These are phyloP conservation scores for Nebria ingens DNA, from an alignment of 1,140 invertebrate genomes.

Conservation along the genomic window DNA sequence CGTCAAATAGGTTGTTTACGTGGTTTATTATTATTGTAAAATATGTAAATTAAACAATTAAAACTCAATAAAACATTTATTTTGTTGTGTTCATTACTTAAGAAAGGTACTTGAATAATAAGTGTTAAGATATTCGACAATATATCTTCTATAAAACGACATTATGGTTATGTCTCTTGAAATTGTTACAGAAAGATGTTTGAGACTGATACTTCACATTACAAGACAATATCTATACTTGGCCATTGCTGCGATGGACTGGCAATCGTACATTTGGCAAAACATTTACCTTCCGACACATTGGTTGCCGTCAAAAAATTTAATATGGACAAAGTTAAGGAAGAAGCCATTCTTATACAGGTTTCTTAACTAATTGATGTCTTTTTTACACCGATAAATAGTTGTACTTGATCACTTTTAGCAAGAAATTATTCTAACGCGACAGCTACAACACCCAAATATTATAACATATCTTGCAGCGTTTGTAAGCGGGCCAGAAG, in stretches of 20 bases:
- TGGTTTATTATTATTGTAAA: background rate
- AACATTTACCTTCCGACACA: slow-evolving; percentile 52
- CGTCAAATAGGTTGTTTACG: background rate
- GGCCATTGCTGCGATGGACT: slow-evolving; percentile 57
- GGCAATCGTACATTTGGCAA: slow-evolving; percentile 55
- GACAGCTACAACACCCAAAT: slow-evolving; percentile 69
- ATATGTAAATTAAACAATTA: background rate
- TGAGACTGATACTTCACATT: slow-evolving; percentile 31
- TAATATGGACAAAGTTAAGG: slow-evolving; percentile 58
- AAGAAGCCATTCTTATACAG: slow-evolving; percentile 55
- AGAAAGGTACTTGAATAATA: no score
- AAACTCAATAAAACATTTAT: no score
- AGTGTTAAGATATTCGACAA: no score
- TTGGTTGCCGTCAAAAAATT: slow-evolving; percentile 66
- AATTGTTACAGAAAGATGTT: slow-evolving; percentile 13
- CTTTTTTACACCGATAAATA: slow-evolving; percentile 11
- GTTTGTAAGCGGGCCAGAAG: slow-evolving; percentile 60
- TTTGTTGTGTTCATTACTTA: no score
- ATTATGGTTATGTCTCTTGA: slow-evolving; percentile 2
- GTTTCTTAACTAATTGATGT: slow-evolving; percentile 28
- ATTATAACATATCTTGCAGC: slow-evolving; percentile 60
- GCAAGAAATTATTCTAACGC: slow-evolving; percentile 63
- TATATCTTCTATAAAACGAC: no score
- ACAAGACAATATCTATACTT: slow-evolving; percentile 48
- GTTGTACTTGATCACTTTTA: slow-evolving; percentile 25